Percentiles rank a stretch among this genome's conserved stretches.
These are phyloP conservation scores for Oreohelix idahoensis DNA, from an alignment of 1,140 invertebrate species.

Conservation along the genomic window DNA sequence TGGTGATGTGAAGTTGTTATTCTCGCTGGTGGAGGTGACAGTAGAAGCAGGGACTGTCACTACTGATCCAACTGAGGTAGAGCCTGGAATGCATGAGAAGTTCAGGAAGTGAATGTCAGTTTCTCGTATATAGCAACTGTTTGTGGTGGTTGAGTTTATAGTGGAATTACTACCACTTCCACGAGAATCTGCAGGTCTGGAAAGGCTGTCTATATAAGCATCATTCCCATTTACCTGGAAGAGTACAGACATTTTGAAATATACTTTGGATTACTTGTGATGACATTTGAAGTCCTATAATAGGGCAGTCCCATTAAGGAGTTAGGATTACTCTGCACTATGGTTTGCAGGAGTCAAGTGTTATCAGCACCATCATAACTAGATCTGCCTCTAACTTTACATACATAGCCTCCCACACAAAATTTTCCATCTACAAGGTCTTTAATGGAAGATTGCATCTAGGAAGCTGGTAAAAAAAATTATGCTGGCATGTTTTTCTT, in stretches of 20 bases:
- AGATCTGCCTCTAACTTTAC: too few relatives aligned
- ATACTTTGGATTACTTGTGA: not conserved
- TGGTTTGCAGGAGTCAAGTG: not conserved
- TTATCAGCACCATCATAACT: not conserved
- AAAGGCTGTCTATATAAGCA: constrained; percentile 4
- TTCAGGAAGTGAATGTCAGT: constrained; percentile 33
- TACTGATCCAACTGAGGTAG: not conserved
- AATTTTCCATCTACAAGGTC: too few relatives aligned
- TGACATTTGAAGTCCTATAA: not conserved
- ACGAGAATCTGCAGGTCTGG: not conserved
- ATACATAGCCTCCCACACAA: too few relatives aligned
- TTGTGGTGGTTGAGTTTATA: not conserved
- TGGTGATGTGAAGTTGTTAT: not conserved
- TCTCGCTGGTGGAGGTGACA: not conserved
- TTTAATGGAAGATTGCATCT: too few relatives aligned
- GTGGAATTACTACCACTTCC: not conserved
- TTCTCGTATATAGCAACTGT: constrained; percentile 17
- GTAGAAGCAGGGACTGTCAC: not conserved
- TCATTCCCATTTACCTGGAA: constrained; percentile 10
- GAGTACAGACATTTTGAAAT: not conserved
- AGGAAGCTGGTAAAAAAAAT: too few relatives aligned
- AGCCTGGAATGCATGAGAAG: not conserved
- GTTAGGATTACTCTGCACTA: not conserved
- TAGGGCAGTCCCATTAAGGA: not conserved
- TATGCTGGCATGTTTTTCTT: too few relatives aligned